Conservation (phyloP, 2,888 invertebrate genomes). For the Hirudinaria manillensis region DNA sequence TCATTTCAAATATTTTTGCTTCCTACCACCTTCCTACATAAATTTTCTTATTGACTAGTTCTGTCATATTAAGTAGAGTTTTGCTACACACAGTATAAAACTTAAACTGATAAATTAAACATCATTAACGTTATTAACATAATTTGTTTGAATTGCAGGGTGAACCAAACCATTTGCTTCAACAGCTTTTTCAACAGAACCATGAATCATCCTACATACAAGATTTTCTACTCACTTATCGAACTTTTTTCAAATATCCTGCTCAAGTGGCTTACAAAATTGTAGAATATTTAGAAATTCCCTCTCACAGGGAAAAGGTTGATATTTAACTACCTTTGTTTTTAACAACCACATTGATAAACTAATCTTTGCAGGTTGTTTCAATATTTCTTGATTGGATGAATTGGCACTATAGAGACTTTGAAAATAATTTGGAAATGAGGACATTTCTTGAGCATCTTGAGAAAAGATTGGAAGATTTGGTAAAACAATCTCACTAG, state of each 20-base stretch:
- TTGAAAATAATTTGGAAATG: slow-evolving; percentile 79
- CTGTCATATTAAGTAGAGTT: no score
- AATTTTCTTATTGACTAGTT: no score
- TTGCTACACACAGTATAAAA: no score
- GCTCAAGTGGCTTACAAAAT: slow-evolving; percentile 71
- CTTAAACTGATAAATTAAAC: no score
- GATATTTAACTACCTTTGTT: no score
- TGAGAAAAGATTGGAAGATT: slow-evolving; percentile 74
- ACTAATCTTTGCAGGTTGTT: slow-evolving; percentile 64
- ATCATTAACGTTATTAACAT: no score
- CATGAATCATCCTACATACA: slow-evolving; percentile 92
- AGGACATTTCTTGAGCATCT: slow-evolving; percentile 91
- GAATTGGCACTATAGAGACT: slow-evolving; percentile 63
- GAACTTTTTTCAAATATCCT: slow-evolving; percentile 86
- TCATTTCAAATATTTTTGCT: no score
- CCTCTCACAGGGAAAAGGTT: slow-evolving; percentile 42
- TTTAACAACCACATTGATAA: no score
- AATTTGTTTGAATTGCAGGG: no score
- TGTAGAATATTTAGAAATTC: slow-evolving; percentile 48
- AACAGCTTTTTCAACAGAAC: slow-evolving; percentile 88
- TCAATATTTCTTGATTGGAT: slow-evolving; percentile 95
- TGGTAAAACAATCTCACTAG: slow-evolving; percentile 61
- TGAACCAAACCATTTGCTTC: slow-evolving; percentile 79
- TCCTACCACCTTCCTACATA: no score
- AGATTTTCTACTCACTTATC: slow-evolving; percentile 92